Evolutionary conservation across 2,113 vertebrate species (phyloP), one percentile per base, ranked within the genome.

Genomic region (Dinomys branickii): DNA sequence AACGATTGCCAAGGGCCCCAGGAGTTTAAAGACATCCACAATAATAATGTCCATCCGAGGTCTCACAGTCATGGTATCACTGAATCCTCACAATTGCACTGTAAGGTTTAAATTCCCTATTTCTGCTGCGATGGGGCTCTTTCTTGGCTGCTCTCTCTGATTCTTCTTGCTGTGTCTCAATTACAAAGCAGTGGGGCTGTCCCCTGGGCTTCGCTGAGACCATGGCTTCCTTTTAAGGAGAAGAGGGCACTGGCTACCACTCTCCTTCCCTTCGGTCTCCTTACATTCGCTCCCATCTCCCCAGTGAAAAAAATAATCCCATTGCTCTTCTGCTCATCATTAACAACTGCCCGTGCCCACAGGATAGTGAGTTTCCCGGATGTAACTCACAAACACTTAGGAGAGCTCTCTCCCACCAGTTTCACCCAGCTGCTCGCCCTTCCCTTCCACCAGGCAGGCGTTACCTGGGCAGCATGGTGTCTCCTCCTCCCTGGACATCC

Each of bases 381-480:
- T 6, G 12, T 13, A 65, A 41, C 33, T 56, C 2, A n/a, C 35
- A 38, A n/a, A 67, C 41, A 44, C 41, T 33, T 44, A 35, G 0
- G 26, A 38, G 38, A 63, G 41, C 80, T 24, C 58, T 8, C 17
- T 1, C 22, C 26, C 24, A 71, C 41, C 52, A 61, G 16, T 24
- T 54, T 65, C 81, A 6, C 5, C 1, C 13, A 47, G 44, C 52
- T 22, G 35, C 1, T 38, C 3, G 5, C 41, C 63, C 56, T 92
- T 24, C 50, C 33, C 7, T 52, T 0, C 1, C 20, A n/a, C n/a
- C 7, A 61, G 58, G 61, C 41, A 65, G 88, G 38, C 19, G 26
- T 58, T 6, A 1, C 38, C 5, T 7, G 7, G 2, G 17, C 13
- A 19, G 16, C 0, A 0, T 0, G 19, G 35, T 35, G 65, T 33